A percentile compares a stretch with the other conserved stretches of the same genome.
phyloP scores from a whole-genome alignment of 2,888 invertebrate species.

The Busseola fusca region DNA sequence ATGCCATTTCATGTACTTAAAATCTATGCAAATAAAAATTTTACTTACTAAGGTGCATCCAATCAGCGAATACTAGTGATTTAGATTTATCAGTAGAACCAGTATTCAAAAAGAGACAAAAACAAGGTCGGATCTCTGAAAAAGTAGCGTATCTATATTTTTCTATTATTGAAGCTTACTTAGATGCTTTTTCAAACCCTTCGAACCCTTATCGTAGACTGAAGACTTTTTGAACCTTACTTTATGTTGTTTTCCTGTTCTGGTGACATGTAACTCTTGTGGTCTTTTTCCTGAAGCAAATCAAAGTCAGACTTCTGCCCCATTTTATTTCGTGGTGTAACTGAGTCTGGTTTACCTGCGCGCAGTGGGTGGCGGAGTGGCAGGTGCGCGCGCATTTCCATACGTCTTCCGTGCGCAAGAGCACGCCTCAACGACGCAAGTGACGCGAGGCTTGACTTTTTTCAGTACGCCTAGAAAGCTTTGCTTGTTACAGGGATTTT shows the following conservation, averaged over 20 bases:
- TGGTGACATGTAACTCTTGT: neutral
- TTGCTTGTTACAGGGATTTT: slow-evolving; percentile 27
- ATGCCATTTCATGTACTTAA: too few relatives aligned
- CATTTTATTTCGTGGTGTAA: slow-evolving; percentile 1
- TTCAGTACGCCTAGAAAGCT: slow-evolving; percentile 35
- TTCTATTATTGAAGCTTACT: neutral
- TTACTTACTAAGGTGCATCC: neutral
- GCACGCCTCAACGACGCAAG: slow-evolving; percentile 44
- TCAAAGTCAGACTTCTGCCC: slow-evolving; percentile 22
- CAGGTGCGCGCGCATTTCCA: slow-evolving; percentile 67
- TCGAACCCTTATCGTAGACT: neutral
- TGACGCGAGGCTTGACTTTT: slow-evolving; percentile 37
- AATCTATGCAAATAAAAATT: too few relatives aligned
- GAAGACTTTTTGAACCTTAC: neutral
- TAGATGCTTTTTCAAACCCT: neutral
- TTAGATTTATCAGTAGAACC: neutral
- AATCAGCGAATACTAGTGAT: neutral
- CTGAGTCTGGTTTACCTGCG: slow-evolving; percentile 56
- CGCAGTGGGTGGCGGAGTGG: slow-evolving; percentile 66
- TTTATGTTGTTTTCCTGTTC: neutral
- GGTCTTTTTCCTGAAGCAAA: neutral
- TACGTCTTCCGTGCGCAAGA: slow-evolving; percentile 61
- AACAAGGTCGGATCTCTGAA: neutral
- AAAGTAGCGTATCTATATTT: neutral
- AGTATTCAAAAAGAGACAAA: neutral